Conservation (phyloP, 2,113 vertebrate genomes). For the Sebastes fasciatus region DNA sequence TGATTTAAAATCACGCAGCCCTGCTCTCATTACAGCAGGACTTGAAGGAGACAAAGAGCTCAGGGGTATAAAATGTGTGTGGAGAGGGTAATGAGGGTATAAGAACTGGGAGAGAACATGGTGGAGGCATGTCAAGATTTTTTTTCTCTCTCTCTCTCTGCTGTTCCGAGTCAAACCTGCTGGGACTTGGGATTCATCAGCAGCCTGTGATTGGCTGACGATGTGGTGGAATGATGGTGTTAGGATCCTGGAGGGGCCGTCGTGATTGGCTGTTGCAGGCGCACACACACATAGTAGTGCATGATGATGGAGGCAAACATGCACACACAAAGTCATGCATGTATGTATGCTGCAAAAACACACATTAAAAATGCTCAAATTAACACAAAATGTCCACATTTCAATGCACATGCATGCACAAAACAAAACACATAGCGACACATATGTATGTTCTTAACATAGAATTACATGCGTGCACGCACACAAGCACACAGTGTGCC, state of each 20-base stretch:
- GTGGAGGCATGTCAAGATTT: slow-evolving; percentile 47
- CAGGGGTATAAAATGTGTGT: not conserved
- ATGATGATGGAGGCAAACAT: slow-evolving; percentile 23
- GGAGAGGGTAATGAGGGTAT: not conserved
- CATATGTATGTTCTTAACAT: slow-evolving; percentile 9
- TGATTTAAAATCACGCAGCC: not conserved
- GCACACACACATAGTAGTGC: slow-evolving; percentile 1
- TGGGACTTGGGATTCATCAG: slow-evolving; percentile 66
- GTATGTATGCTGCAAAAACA: not conserved
- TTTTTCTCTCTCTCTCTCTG: slow-evolving; percentile 4
- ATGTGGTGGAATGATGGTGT: slow-evolving; percentile 76
- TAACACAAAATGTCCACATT: not conserved
- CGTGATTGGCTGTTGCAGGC: slow-evolving; percentile 70
- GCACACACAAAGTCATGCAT: slow-evolving; percentile 35
- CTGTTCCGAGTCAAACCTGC: slow-evolving; percentile 54
- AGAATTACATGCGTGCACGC: slow-evolving; percentile 38
- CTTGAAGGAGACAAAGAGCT: not conserved
- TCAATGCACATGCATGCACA: not conserved
- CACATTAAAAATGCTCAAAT: slow-evolving; percentile 7
- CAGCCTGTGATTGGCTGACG: slow-evolving; percentile 71
- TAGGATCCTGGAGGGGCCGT: slow-evolving; percentile 43
- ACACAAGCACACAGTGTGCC: slow-evolving; percentile 14
- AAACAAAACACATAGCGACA: not conserved
- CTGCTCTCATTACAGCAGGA: not conserved
- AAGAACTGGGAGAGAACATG: slow-evolving; percentile 13